Evolutionary conservation across 1,140 invertebrate genomes (phyloP).

Genomic region (Drosophila rufa): DNA sequence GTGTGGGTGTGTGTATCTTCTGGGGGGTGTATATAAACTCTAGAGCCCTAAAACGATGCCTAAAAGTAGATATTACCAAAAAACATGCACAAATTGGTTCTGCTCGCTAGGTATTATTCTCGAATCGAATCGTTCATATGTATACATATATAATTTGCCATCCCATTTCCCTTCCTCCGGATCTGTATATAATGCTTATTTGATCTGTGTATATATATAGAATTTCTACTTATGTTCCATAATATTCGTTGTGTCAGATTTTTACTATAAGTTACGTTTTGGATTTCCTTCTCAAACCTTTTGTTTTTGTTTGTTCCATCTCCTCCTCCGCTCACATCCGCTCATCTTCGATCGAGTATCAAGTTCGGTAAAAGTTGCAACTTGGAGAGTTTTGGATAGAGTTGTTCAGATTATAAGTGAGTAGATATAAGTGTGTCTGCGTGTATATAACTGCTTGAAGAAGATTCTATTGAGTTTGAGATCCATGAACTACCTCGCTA

Average conservation of each 20-base stretch:
- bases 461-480: slow-evolving; percentile 72
- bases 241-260: slow-evolving; percentile 85
- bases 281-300: slow-evolving; percentile 79
- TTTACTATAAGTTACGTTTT: slow-evolving; percentile 85
- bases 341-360: slow-evolving; percentile 27
- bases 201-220: slow-evolving; percentile 79
- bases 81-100: slow-evolving; percentile 82
- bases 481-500: slow-evolving; percentile 64
- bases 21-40: slow-evolving; percentile 61
- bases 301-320: slow-evolving; percentile 47
- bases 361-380: slow-evolving; percentile 70
- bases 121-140: slow-evolving; percentile 66
- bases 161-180: slow-evolving; percentile 19
- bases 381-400: slow-evolving; percentile 61
- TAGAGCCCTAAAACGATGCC: slow-evolving; percentile 79
- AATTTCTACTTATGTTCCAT: slow-evolving; percentile 85
- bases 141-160: slow-evolving; percentile 69
- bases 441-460: slow-evolving; percentile 60
- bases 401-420: slow-evolving; percentile 53
- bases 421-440: slow-evolving; percentile 53
- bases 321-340: slow-evolving; percentile 2
- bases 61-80: slow-evolving; percentile 74
- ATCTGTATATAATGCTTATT: slow-evolving; percentile 78
- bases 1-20: slow-evolving; percentile 19
- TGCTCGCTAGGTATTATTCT: slow-evolving; percentile 74